phyloP scores from a whole-genome alignment of 2,797 vertebrate species.

The Notamacropus eugenii region DNA sequence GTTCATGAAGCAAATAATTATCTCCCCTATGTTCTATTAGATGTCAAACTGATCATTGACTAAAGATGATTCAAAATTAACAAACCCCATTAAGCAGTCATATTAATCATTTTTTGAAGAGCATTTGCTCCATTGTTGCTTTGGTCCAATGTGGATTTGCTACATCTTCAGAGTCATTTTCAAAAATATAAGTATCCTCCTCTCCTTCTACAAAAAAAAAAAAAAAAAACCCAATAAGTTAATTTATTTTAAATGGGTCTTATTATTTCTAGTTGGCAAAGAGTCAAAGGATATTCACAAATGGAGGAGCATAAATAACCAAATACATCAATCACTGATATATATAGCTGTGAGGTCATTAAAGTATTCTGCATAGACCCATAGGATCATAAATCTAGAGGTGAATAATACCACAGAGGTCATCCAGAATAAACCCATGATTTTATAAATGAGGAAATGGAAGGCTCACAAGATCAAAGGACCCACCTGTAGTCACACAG shows the following conservation, averaged over 20 bases:
- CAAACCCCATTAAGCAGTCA: not conserved
- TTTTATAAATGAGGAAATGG: not conserved
- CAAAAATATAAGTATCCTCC: not conserved
- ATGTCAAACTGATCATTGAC: not conserved
- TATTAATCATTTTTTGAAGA: not conserved
- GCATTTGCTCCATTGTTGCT: not conserved
- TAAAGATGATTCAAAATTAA: not conserved
- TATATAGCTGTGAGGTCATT: not conserved
- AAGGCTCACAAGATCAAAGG: not conserved
- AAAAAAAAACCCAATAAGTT: not conserved
- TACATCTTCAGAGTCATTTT: not conserved
- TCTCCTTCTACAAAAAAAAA: slow-evolving; percentile 11
- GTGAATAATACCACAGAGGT: not conserved
- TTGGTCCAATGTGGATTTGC: not conserved
- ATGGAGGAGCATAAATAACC: not conserved
- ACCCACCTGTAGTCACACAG: not conserved
- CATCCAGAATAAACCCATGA: not conserved
- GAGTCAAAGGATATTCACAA: not conserved
- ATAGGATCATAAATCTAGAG: not conserved
- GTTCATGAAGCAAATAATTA: not conserved
- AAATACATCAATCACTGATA: not conserved
- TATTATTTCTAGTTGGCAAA: not conserved
- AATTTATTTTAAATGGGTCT: slow-evolving; percentile 40
- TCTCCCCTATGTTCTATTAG: not conserved
- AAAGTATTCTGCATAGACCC: not conserved